Base-by-base conservation (phyloP, 2,113 vertebrate genomes). In the Platycercus adscitus region DNA sequence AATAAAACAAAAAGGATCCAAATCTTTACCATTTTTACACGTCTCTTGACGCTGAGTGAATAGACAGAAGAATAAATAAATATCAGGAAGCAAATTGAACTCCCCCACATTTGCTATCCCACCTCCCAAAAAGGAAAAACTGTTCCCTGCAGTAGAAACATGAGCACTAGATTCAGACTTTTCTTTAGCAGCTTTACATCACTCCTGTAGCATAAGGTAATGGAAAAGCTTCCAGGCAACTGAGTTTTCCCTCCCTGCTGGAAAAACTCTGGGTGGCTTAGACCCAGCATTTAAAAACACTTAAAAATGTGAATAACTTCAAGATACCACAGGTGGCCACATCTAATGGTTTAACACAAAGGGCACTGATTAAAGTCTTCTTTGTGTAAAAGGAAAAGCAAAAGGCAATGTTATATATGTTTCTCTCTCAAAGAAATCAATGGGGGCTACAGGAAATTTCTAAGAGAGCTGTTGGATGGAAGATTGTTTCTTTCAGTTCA, bases 331-430 rank as follows among this genome's bases (percentile, higher is more conserved):
- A 25, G 86, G 94, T 60, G 84, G 93, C 37, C 63, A 69, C 53
- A 86, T 85, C 87, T 91, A 63, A 88, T n/a, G 52, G 37, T 69
- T 81, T 86, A 89, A 81, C 61, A 84, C 86, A 95, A 97, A 96
- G 47, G 50, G 26, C 79, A 82, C 94, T 93, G 88, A 97, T 96
- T 92, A 85, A 93, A 93, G 17, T 33, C 19, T 39, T 91, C 18
- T 52, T 31, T 72, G 15, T 50, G 52, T 28, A 81, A 89, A 96
- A 93, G 23, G 21, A 84, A 86, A 88, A 39, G 69, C n/a, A 73
- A 94, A 94, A 83, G n/a, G 53, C 31, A 75, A 39, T 49, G 41
- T 47, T 73, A 29, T 64, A 56, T 70, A 52, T 28, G 24, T 82
- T 61, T 68, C 13, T 19, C 6, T 82, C 37, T 41, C 17, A 43